phyloP scores from a whole-genome alignment of 2,113 vertebrate genomes.

The Micronycteris hirsuta region DNA sequence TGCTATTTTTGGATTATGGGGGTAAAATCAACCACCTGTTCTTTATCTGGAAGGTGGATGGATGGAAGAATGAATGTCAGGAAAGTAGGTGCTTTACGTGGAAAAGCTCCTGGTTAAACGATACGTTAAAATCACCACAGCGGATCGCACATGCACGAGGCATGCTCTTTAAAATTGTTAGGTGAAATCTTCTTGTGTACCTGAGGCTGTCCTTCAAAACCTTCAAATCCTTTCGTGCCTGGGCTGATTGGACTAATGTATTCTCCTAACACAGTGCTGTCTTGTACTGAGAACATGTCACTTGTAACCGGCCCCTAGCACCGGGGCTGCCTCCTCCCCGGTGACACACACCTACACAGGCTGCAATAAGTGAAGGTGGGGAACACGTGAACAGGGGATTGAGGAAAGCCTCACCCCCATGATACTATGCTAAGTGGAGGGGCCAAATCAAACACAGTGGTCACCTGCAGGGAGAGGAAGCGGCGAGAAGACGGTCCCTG shows the following conservation, averaged over 20 bases:
- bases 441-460: slow-evolving; percentile 55
- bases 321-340: not conserved
- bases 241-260: not conserved
- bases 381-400: not conserved
- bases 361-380: not conserved
- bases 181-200: not conserved
- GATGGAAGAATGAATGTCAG: not conserved
- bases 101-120: not conserved
- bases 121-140: not conserved
- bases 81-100: not conserved
- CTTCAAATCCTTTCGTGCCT: not conserved
- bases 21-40: not conserved
- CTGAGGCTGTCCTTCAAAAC: not conserved
- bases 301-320: not conserved
- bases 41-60: not conserved
- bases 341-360: not conserved
- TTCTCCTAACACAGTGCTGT: not conserved
- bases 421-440: not conserved
- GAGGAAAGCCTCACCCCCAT: not conserved
- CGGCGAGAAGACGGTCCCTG: not conserved
- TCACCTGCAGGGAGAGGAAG: not conserved
- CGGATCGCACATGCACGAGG: not conserved
- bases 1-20: not conserved
- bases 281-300: not conserved
- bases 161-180: not conserved